phyloP scores from a whole-genome alignment of 2,113 vertebrate species.

The Rhynchopsitta pachyrhyncha region DNA sequence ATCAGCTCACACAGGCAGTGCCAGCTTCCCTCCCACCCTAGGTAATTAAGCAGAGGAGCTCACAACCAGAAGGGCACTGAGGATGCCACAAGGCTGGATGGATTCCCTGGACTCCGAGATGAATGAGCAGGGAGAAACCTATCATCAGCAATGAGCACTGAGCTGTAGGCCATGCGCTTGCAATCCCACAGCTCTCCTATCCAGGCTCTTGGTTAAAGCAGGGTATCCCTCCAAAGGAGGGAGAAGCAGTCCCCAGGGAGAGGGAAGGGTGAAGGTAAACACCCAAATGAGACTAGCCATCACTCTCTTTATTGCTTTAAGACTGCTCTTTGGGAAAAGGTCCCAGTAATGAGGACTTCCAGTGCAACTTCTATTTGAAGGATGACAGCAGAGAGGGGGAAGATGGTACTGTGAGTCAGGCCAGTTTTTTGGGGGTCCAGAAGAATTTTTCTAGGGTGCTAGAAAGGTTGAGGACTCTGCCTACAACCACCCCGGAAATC shows the following conservation, averaged over 20 bases:
- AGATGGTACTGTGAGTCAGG: not conserved
- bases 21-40: not conserved
- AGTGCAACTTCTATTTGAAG: not conserved
- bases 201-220: not conserved
- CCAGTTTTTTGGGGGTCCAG: not conserved
- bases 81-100: not conserved
- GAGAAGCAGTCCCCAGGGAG: not conserved
- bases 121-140: not conserved
- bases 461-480: not conserved
- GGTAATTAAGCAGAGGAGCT: not conserved
- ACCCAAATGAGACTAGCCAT: not conserved
- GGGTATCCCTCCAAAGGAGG: not conserved
- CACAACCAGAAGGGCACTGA: not conserved
- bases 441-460: not conserved
- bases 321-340: not conserved
- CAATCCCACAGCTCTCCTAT: not conserved
- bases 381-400: not conserved
- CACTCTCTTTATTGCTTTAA: not conserved
- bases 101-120: not conserved
- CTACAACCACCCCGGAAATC: not conserved
- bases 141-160: not conserved
- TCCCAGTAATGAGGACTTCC: not conserved
- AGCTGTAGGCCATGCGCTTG: not conserved
- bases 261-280: not conserved
- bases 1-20: not conserved